These are phyloP conservation scores for Indicator indicator DNA, from an alignment of 2,113 vertebrate species.

Conservation along the genomic window DNA sequence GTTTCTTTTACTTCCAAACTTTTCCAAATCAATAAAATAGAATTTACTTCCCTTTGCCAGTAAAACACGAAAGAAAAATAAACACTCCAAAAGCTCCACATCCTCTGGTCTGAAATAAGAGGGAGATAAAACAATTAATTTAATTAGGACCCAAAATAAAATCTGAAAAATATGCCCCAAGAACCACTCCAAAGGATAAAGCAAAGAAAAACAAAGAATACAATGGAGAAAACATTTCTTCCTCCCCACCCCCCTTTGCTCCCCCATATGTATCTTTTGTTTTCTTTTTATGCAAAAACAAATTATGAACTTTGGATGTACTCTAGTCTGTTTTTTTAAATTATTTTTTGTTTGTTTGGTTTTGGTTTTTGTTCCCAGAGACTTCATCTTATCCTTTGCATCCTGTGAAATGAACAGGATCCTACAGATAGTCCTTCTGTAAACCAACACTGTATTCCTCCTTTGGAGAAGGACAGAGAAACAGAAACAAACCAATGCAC, in stretches of 20 bases:
- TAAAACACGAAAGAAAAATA: not conserved
- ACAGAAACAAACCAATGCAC: not conserved
- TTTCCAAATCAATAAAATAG: not conserved
- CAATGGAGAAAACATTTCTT: not conserved
- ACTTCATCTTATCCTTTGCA: not conserved
- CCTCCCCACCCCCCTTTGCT: no score
- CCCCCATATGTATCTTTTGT: not conserved
- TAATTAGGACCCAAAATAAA: constrained; percentile 3
- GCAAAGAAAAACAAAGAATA: not conserved
- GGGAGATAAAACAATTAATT: not conserved
- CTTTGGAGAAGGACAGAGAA: not conserved
- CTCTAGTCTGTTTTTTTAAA: not conserved
- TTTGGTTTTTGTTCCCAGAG: not conserved
- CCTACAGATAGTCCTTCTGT: not conserved
- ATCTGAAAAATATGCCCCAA: not conserved
- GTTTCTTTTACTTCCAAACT: not conserved
- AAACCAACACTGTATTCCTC: not conserved
- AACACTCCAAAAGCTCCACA: not conserved
- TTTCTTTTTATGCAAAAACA: constrained; percentile 1
- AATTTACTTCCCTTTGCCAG: not conserved
- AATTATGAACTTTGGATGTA: not conserved
- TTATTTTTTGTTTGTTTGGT: not conserved
- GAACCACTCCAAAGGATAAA: not conserved
- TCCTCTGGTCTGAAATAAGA: not conserved
- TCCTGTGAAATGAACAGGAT: not conserved